Evolutionary conservation across 2,888 invertebrate species (phyloP).

Genomic region (Aspidapion aeneum): DNA sequence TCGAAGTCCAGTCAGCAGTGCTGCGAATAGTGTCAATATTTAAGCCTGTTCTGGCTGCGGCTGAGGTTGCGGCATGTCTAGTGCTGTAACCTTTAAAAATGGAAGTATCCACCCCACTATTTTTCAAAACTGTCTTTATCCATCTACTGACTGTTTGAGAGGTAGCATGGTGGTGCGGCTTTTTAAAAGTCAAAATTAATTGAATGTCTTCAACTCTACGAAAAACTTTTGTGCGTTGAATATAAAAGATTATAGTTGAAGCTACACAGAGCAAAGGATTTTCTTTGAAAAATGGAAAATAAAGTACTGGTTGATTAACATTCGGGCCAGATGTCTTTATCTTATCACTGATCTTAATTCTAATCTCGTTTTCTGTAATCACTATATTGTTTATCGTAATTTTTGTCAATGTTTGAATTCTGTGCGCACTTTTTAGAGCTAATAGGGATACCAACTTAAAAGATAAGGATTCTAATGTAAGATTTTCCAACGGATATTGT

Average conservation of each 20-base stretch:
- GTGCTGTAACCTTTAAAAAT: slow-evolving; percentile 16
- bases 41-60: slow-evolving; percentile 10
- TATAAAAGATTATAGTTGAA: background rate
- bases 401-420: slow-evolving; percentile 16
- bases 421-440: background rate
- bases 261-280: slow-evolving; percentile 6
- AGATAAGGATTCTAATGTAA: slow-evolving; percentile 10
- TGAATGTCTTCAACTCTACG: slow-evolving; percentile 1
- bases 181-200: slow-evolving; percentile 14
- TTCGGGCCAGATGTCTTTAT: slow-evolving; percentile 20
- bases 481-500: slow-evolving; percentile 1
- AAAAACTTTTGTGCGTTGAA: background rate
- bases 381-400: slow-evolving; percentile 20
- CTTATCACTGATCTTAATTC: slow-evolving; percentile 18
- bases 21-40: slow-evolving; percentile 15
- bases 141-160: slow-evolving; percentile 14
- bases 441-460: background rate
- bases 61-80: slow-evolving; percentile 19
- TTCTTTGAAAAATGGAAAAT: slow-evolving; percentile 10
- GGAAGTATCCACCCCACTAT: slow-evolving; percentile 12
- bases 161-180: slow-evolving; percentile 10
- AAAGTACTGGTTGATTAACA: slow-evolving; percentile 11
- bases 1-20: slow-evolving; percentile 17
- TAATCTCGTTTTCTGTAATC: background rate
- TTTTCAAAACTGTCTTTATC: slow-evolving; percentile 9